phyloP scores from a whole-genome alignment of 2,888 invertebrate species.

The Drosophila subsilvestris region DNA sequence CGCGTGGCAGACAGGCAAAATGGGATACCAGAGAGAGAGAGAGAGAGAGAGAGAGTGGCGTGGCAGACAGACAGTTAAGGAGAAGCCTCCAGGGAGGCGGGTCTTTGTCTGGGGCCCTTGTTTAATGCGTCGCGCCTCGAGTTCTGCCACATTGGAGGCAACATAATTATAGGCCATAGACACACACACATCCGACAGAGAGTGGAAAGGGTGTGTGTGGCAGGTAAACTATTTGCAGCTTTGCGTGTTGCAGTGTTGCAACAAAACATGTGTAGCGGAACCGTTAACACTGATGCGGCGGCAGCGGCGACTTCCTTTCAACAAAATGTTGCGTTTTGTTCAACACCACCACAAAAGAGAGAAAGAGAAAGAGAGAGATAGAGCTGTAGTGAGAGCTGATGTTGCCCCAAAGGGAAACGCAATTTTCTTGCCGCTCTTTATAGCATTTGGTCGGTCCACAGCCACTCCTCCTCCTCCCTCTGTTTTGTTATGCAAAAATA shows the following conservation, averaged over 20 bases:
- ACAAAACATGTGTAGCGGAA: slow-evolving; percentile 34
- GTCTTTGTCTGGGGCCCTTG: slow-evolving; percentile 55
- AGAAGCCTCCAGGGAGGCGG: slow-evolving; percentile 20
- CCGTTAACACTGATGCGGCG: slow-evolving; percentile 60
- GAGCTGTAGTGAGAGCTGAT: neutral
- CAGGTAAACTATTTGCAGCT: slow-evolving; percentile 42
- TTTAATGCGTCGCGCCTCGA: slow-evolving; percentile 60
- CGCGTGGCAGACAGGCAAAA: slow-evolving; percentile 35
- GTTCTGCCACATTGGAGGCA: slow-evolving; percentile 41
- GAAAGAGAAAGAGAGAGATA: neutral
- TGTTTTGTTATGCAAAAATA: slow-evolving; percentile 34
- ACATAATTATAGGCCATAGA: slow-evolving; percentile 63
- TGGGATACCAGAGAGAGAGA: slow-evolving; percentile 19
- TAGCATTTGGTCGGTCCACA: neutral
- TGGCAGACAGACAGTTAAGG: neutral
- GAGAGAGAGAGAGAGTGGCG: slow-evolving; percentile 18
- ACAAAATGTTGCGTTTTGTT: slow-evolving; percentile 63
- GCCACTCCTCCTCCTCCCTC: neutral
- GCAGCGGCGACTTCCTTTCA: slow-evolving; percentile 15
- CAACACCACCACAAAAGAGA: slow-evolving; percentile 38
- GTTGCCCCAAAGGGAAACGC: slow-evolving; percentile 25
- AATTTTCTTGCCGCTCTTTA: slow-evolving; percentile 27
- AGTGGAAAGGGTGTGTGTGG: slow-evolving; percentile 14
- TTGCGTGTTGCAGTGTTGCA: slow-evolving; percentile 56
- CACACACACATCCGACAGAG: slow-evolving; percentile 4